phyloP scores from a whole-genome alignment of 1,140 invertebrate genomes.

The Medauroidea extradentata region DNA sequence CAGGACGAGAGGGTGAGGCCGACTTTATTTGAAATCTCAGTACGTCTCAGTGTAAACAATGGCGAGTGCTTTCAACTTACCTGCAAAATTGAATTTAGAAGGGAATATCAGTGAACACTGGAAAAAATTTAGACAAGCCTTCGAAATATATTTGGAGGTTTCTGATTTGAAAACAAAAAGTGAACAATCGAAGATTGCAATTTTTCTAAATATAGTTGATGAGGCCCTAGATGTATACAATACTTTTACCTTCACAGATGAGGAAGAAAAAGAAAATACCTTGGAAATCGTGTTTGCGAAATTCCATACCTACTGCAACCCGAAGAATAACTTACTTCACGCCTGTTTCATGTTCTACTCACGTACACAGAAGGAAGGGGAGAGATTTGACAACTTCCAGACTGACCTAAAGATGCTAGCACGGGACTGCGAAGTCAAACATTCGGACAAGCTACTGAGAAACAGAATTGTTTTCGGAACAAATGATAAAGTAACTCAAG shows the following conservation, averaged over 20 bases:
- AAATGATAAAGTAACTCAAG: no score
- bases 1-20: no score
- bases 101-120: slow-evolving; percentile 3
- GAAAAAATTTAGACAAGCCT: slow-evolving; percentile 17
- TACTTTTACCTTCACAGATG: slow-evolving; percentile 14
- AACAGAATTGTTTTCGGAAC: no score
- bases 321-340: slow-evolving; percentile 21
- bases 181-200: slow-evolving; percentile 15
- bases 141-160: slow-evolving; percentile 15
- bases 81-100: slow-evolving; percentile 6
- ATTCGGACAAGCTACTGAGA: no score
- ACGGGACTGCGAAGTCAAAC: slow-evolving; percentile 15
- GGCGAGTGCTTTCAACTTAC: no score
- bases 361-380: slow-evolving; percentile 16
- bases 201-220: slow-evolving; percentile 20
- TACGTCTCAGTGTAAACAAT: no score
- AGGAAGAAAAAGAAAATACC: slow-evolving; percentile 19
- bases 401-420: slow-evolving; percentile 17
- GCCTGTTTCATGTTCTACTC: slow-evolving; percentile 24
- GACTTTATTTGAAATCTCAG: no score
- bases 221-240: slow-evolving; percentile 17
- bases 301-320: slow-evolving; percentile 22
- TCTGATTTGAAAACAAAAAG: slow-evolving; percentile 5
- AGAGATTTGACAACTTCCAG: slow-evolving; percentile 24
- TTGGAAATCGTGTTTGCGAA: slow-evolving; percentile 10